Base-by-base conservation (phyloP, 2,797 vertebrate genomes). In the Notoglanidium macrostoma region DNA sequence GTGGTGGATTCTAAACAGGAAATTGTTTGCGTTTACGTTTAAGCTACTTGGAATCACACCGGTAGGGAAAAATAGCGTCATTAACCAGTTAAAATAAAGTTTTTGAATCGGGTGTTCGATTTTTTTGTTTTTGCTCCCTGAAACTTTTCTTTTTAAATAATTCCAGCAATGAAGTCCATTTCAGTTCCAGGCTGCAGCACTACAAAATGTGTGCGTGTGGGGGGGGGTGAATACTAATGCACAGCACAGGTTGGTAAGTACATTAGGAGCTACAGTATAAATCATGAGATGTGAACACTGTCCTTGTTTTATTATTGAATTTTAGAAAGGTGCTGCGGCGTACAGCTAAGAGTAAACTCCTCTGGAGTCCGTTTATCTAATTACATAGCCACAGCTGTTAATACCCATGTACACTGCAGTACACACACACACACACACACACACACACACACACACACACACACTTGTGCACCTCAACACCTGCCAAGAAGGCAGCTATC, bases 401-500 rank as follows among this genome's bases (percentile, higher is more conserved):
- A 82, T 88, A 68, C 85, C 87, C 90, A 82, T 87, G 86, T 90
- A 78, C 85, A 0, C 21, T 26, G 49, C 26, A 63, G 59, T 55
- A 83, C 14, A 84, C 46, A 83, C 72, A 85, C 79, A 40, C 85
- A 3, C 21, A 57, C 40, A 46, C 68, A 35, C 59, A 81, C 40
- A 78, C 67, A 87, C 90, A 55, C 54, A 40, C 85, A 3, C 21
- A 57, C 40, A 46, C 68, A 35, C 59, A 81, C 40, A 78, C 67
- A 87, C 90, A 55, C 54, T 0, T 17, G 54, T 55, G 14, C 54
- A 85, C 90, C 14, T 88, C 67, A 87, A 72, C 68, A 86, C 84
- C 61, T 86, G 54, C 76, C 55, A 86, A 77, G 21, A n/a, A 93
- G 91, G 92, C 92, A 92, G 90, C 92, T 91, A 87, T 85, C 76